phyloP scores from a whole-genome alignment of 2,888 invertebrate genomes.

The Tipula unca region DNA sequence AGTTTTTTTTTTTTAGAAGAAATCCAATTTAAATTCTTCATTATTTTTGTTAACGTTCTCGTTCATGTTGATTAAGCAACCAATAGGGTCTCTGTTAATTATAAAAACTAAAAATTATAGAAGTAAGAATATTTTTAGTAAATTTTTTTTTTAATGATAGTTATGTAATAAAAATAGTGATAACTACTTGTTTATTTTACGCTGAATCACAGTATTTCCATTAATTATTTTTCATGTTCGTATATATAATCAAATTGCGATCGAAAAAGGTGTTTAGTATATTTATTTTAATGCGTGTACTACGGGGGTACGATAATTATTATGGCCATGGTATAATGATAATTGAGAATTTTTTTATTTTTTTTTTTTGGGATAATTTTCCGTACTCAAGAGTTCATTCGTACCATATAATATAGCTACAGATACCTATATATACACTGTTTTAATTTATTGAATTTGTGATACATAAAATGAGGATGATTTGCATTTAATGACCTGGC shows the following conservation, averaged over 20 bases:
- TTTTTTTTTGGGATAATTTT: not conserved
- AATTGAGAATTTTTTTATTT: not conserved
- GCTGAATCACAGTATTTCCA: not conserved
- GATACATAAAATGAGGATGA: not conserved
- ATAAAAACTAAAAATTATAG: not conserved
- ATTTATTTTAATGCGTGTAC: not conserved
- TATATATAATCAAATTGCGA: not conserved
- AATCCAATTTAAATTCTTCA: slow-evolving; percentile 14
- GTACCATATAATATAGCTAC: too few relatives aligned
- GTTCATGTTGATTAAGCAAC: slow-evolving; percentile 14
- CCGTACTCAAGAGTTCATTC: not conserved
- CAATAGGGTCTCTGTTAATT: slow-evolving; percentile 8
- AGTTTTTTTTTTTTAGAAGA: not conserved
- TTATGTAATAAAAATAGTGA: not conserved
- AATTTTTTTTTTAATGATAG: not conserved
- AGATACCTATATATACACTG: not conserved
- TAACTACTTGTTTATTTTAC: slow-evolving; percentile 14
- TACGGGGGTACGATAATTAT: not conserved
- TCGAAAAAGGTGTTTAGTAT: not conserved
- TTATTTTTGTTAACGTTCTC: slow-evolving; percentile 8
- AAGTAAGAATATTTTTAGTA: not conserved
- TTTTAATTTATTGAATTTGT: not conserved
- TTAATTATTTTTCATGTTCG: not conserved
- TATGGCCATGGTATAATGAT: not conserved
- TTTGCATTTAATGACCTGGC: not conserved